Percentiles rank a stretch among this genome's conserved stretches.
These are phyloP conservation scores for Anolis sagrei DNA, from an alignment of 2,113 vertebrate genomes.

Conservation along the genomic window DNA sequence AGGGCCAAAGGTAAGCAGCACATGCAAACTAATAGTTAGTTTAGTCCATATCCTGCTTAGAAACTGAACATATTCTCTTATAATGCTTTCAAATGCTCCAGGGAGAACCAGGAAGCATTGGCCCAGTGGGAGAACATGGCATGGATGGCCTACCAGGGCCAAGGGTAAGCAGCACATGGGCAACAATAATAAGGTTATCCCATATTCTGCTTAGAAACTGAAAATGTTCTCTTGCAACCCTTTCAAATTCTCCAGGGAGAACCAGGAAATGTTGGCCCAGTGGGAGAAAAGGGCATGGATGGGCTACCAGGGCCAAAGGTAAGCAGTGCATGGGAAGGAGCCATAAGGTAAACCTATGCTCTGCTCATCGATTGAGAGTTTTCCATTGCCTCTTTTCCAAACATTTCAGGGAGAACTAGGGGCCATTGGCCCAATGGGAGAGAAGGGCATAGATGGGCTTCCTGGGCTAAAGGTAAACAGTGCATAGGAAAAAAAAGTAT, in stretches of 20 bases:
- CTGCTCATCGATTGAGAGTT: not conserved
- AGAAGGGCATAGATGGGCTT: not conserved
- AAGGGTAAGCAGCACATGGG: slow-evolving; percentile 62
- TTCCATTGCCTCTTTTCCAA: not conserved
- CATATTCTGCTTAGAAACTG: not conserved
- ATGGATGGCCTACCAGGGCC: slow-evolving; percentile 65
- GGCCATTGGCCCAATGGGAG: not conserved
- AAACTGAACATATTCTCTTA: not conserved
- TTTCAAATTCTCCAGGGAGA: slow-evolving; percentile 66
- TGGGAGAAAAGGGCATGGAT: slow-evolving; percentile 64
- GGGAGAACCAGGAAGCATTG: slow-evolving; percentile 68
- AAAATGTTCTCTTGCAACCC: not conserved
- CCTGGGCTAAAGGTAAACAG: not conserved
- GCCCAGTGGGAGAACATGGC: slow-evolving; percentile 67
- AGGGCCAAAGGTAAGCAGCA: slow-evolving; percentile 71
- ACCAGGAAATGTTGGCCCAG: slow-evolving; percentile 56
- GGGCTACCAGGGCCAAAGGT: slow-evolving; percentile 75
- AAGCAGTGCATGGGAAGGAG: not conserved
- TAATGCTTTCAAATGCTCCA: slow-evolving; percentile 16
- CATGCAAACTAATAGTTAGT: not conserved
- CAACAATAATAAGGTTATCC: too few relatives aligned
- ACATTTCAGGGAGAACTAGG: slow-evolving; percentile 2
- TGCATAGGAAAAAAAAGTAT: too few relatives aligned
- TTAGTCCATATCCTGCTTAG: not conserved
- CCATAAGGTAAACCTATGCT: too few relatives aligned